Evolutionary conservation across 2,797 vertebrate species (phyloP), one percentile per base, ranked within the genome.

Genomic region (Lagorchestes hirsutus): DNA sequence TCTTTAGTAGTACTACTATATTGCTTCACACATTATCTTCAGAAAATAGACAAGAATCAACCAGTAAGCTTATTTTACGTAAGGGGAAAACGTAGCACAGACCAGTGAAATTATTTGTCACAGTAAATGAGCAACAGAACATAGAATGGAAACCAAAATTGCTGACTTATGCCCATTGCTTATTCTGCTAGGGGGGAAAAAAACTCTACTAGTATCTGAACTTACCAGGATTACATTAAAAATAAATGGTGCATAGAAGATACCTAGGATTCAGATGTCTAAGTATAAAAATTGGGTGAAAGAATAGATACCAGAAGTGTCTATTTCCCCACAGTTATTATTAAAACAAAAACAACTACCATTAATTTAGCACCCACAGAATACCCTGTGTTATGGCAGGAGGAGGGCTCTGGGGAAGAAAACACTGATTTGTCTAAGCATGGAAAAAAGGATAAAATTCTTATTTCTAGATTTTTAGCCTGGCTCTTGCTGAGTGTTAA

Each of bases 311-410:
- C 67, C n/a, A 46, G n/a, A 46, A 46, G 8, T 40, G n/a, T 46
- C 16, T 46, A 34, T 46, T 82, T 82, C 16, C 40, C 74, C 22
- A 22, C 9, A 50, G 40, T 24, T 87, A 87, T 46, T 22, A 74
- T 74, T 40, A 74, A 74, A 40, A 74, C 67, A 40, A 62, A 62
- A 62, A 34, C 27, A 62, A 74, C 18, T 74, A 74, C 4, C 2
- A 87, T 87, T 50, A 87, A 87, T 46, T 46, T 87, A 87, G 22
- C 74, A 87, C 74, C 74, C 74, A 46, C 3, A 56, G 90, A 55
- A 55, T 34, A 91, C 93, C 58, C 31, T 90, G 62, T 4, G 46
- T 8, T 91, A 95, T 96, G 95, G 93, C 97, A 96, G 90, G 28
- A 13, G 54, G 54, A 50, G 56, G 92, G 55, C 27, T 92, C 91